Evolutionary conservation across 2,797 vertebrate species (phyloP).

Genomic region (Pithecia hirsuta): DNA sequence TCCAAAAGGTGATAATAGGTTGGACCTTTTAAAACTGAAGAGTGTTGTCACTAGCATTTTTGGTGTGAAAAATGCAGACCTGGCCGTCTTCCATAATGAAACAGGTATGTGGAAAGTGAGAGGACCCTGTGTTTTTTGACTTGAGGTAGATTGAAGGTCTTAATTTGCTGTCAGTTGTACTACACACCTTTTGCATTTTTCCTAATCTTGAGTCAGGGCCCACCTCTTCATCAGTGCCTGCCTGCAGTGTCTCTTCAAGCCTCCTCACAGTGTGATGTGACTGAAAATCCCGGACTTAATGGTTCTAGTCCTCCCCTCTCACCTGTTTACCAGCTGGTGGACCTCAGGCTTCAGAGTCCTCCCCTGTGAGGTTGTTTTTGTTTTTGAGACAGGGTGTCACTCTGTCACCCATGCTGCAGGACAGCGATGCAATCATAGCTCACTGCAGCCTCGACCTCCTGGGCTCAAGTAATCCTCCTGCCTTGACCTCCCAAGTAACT

Average conservation of each 20-base stretch:
- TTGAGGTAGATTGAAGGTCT: fast-evolving
- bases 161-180: not conserved
- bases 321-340: not conserved
- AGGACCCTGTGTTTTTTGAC: not conserved
- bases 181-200: not conserved
- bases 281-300: not conserved
- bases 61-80: conserved; percentile 84
- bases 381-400: too few relatives aligned
- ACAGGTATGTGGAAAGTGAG: conserved; percentile 85
- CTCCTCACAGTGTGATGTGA: not conserved
- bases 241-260: not conserved
- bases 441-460: too few relatives aligned
- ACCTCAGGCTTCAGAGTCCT: not conserved
- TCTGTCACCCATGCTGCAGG: too few relatives aligned
- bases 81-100: conserved; percentile 89
- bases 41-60: conserved; percentile 91
- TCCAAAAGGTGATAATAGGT: conserved; percentile 93
- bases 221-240: not conserved
- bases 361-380: not conserved
- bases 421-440: too few relatives aligned
- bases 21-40: conserved; percentile 88
- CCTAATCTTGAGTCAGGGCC: not conserved
- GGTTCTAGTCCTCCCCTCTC: not conserved
- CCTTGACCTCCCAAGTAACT: too few relatives aligned
- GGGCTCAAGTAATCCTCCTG: too few relatives aligned